phyloP scores from a whole-genome alignment of 1,140 invertebrate genomes.

The Bombus waltoni region DNA sequence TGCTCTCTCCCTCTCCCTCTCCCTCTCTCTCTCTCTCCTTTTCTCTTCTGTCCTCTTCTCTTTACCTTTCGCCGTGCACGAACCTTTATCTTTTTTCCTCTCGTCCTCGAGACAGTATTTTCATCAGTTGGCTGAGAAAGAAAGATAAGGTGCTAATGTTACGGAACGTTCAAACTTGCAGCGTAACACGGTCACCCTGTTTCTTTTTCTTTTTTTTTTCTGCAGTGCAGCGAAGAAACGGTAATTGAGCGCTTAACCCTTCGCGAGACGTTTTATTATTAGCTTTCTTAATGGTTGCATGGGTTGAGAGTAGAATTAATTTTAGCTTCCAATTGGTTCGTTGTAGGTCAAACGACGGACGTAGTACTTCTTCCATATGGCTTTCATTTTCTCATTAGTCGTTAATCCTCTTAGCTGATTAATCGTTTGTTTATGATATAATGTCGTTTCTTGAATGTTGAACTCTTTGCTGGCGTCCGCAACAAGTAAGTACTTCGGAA shows the following conservation, averaged over 20 bases:
- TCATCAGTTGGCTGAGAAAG: conserved; percentile 61
- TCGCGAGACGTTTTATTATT: too few species aligned
- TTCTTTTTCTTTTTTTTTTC: not conserved
- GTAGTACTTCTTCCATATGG: too few species aligned
- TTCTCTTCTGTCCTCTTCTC: not conserved
- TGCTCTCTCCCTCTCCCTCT: conserved; percentile 9
- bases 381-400: too few species aligned
- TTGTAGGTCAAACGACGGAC: too few species aligned
- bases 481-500: too few species aligned
- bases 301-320: too few species aligned
- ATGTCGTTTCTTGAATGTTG: too few species aligned
- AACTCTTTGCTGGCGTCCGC: too few species aligned
- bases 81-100: conserved; percentile 34
- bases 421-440: too few species aligned
- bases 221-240: not conserved
- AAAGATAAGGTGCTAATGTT: conserved; percentile 76
- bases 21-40: not conserved
- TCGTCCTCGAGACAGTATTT: conserved; percentile 60
- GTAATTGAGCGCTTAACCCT: not conserved
- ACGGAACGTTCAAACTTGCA: conserved; percentile 63
- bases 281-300: too few species aligned
- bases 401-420: too few species aligned
- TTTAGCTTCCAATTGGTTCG: too few species aligned
- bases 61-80: not conserved
- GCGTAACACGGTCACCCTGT: not conserved